Conservation (phyloP, 2,888 invertebrate species). For the Zonitis immaculata region DNA sequence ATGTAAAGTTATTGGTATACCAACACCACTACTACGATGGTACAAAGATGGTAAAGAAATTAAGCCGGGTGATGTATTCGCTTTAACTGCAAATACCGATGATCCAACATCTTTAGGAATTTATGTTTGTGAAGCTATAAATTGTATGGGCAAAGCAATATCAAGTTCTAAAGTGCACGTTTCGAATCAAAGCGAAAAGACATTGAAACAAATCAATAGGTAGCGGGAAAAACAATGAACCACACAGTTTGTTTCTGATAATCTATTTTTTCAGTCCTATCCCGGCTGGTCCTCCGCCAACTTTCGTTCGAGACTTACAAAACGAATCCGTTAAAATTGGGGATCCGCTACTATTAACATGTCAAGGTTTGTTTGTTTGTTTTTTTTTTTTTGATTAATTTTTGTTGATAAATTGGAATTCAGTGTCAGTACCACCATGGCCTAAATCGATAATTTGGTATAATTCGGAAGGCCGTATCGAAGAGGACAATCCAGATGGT, state of each 20-base stretch:
- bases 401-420: neutral
- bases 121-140: constrained; percentile 82
- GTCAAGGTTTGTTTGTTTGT: constrained; percentile 57
- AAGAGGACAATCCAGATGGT: constrained; percentile 53
- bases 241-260: no score
- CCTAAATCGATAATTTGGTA: constrained; percentile 79
- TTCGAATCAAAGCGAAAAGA: constrained; percentile 69
- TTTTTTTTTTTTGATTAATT: neutral
- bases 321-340: constrained; percentile 74
- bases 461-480: constrained; percentile 76
- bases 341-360: constrained; percentile 67
- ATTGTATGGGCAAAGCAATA: constrained; percentile 81
- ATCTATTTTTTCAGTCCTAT: constrained; percentile 45
- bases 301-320: constrained; percentile 70
- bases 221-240: no score
- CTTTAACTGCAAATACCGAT: constrained; percentile 75
- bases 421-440: constrained; percentile 81
- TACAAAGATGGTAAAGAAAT: constrained; percentile 84
- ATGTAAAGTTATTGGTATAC: constrained; percentile 89
- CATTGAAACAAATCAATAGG: constrained; percentile 65
- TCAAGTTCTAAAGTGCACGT: constrained; percentile 83
- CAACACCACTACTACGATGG: constrained; percentile 67
- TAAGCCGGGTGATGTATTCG: constrained; percentile 85
- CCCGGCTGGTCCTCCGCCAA: constrained; percentile 68
- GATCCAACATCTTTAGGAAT: constrained; percentile 84